phyloP scores from a whole-genome alignment of 2,888 invertebrate species.

The Theodoxus fluviatilis region DNA sequence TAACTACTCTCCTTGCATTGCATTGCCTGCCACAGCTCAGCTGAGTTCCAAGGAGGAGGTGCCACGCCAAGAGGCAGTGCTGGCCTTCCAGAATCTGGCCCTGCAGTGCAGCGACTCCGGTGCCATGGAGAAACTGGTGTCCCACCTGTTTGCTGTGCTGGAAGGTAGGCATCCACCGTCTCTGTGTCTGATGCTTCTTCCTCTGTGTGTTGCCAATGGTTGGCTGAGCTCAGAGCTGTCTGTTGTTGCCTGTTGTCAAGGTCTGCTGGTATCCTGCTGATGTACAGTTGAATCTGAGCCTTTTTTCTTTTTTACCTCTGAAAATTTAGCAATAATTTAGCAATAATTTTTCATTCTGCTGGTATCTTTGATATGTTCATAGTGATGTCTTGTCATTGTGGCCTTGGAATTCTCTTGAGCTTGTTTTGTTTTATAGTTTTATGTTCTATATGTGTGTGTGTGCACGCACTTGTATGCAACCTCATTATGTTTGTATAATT shows the following conservation, averaged over 20 bases:
- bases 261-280: no score
- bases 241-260: no score
- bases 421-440: no score
- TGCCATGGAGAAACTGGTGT: conserved; percentile 75
- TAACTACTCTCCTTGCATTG: conserved; percentile 24
- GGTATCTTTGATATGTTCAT: no score
- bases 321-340: no score
- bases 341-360: no score
- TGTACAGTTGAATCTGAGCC: no score
- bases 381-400: no score
- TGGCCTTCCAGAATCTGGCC: conserved; percentile 77
- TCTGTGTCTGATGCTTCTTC: neutral
- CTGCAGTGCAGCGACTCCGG: conserved; percentile 75
- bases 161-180: conserved; percentile 68
- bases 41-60: conserved; percentile 84
- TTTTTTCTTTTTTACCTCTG: no score
- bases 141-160: conserved; percentile 77
- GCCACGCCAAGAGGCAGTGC: conserved; percentile 78
- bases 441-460: no score
- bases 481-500: neutral
- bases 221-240: neutral
- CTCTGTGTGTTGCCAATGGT: neutral
- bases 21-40: conserved; percentile 77
- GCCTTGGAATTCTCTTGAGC: no score
- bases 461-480: neutral